phyloP scores from a whole-genome alignment of 2,797 vertebrate species.

The Poecilia velifera region DNA sequence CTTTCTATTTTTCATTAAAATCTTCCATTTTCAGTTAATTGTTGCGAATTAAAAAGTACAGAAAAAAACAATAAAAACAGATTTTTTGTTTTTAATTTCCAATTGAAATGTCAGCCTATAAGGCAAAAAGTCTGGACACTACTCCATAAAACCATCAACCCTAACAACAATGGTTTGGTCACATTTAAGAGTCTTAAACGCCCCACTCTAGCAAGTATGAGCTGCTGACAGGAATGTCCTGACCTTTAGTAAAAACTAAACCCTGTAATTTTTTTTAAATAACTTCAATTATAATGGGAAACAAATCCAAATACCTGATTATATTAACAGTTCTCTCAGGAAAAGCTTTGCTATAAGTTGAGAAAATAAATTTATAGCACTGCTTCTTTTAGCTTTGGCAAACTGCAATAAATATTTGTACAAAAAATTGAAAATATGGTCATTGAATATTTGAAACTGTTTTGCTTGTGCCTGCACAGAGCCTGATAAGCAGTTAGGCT shows the following conservation, averaged over 20 bases:
- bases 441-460: conserved; percentile 9
- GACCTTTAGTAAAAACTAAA: neutral
- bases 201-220: neutral
- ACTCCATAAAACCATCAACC: neutral
- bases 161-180: conserved; percentile 9
- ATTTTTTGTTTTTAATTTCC: neutral
- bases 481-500: conserved; percentile 4
- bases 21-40: neutral
- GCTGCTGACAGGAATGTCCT: neutral
- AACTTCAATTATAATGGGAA: neutral
- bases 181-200: neutral
- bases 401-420: neutral
- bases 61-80: neutral
- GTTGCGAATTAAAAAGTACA: neutral
- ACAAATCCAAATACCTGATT: neutral
- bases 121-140: neutral
- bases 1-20: neutral
- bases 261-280: neutral
- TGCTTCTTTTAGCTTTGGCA: neutral
- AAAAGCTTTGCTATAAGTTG: neutral
- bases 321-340: neutral
- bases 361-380: neutral
- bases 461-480: conserved; percentile 13
- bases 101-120: neutral
- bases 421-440: neutral